phyloP scores from a whole-genome alignment of 2,797 vertebrate species.

The Acanthiza pusilla region DNA sequence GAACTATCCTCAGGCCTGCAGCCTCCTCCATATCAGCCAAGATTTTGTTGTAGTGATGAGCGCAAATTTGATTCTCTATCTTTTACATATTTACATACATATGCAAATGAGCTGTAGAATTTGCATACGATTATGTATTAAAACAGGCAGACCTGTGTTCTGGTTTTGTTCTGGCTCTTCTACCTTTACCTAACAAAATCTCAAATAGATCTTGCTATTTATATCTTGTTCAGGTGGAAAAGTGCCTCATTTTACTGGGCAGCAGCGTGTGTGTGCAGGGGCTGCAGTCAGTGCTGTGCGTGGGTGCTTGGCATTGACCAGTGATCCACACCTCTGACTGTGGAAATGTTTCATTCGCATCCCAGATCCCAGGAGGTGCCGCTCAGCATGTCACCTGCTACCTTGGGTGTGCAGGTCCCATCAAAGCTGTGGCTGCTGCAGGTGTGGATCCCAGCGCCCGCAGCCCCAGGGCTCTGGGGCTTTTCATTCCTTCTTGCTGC shows the following conservation, averaged over 20 bases:
- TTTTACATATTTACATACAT: neutral
- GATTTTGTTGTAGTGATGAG: neutral
- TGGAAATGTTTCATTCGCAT: fast-evolving
- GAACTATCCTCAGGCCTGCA: neutral
- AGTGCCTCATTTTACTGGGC: fast-evolving
- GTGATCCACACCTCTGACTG: fast-evolving
- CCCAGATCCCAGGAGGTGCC: neutral
- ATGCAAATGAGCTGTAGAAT: neutral
- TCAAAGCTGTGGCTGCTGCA: fast-evolving
- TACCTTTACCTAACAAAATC: neutral
- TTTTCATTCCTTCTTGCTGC: neutral
- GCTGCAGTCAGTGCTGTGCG: neutral
- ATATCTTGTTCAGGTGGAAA: neutral
- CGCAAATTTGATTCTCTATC: neutral
- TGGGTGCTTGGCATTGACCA: fast-evolving
- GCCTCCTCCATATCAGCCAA: fast-evolving
- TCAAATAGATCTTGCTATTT: neutral
- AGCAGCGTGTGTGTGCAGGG: neutral
- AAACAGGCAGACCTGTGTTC: neutral
- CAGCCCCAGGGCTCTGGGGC: neutral
- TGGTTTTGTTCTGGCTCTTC: neutral
- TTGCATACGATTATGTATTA: neutral
- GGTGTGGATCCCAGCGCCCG: neutral
- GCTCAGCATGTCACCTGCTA: fast-evolving
- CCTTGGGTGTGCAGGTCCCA: neutral